Evolutionary conservation across 2,797 vertebrate genomes (phyloP), one percentile per base, ranked within the genome.

Genomic region (Acridotheres tristis): DNA sequence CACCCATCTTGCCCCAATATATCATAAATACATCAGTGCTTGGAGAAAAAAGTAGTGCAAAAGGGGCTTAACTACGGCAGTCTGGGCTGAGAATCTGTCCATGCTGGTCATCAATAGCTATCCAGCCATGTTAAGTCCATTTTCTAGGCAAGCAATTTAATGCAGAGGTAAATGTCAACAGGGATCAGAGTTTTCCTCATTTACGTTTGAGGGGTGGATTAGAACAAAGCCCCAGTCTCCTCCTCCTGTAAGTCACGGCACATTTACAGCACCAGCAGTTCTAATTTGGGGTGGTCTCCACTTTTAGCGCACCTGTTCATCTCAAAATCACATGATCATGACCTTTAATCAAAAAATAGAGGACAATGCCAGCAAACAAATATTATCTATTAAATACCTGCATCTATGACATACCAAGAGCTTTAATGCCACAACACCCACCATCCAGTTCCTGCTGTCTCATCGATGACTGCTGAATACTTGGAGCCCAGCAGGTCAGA

Each of bases 401-500:
- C 29, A 75, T 22, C 29, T 32, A 12, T 26, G 20, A 58, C 22
- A 42, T 22, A 69, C 11, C 21, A 73, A 69, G 20, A 67, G 47
- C 18, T 55, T 6, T 17, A 85, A 75, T 7, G 30, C 23, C 71
- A 62, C 55, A 89, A 65, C 11, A 19, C 13, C 21, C 22, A 61
- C 8, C 18, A 23, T 11, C 11, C 65, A 45, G 47, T 58, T 67
- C 78, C 27, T 38, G 23, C 78, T 21, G 21, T 51, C 61, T 12
- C 66, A 43, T 1, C 0, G 0, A n/a, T 2, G 1, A 78, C 0
- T 69, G 55, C 19, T 54, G 45, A 83, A 82, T 14, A 68, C 40
- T 10, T 43, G 57, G 68, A 75, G 29, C 22, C 54, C 54, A 76
- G 30, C 34, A 45, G 78, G 32, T 83, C 50, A 53, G n/a, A 59